These are phyloP conservation scores for Sciaenops ocellatus DNA, from an alignment of 2,797 vertebrate species.

Conservation along the genomic window DNA sequence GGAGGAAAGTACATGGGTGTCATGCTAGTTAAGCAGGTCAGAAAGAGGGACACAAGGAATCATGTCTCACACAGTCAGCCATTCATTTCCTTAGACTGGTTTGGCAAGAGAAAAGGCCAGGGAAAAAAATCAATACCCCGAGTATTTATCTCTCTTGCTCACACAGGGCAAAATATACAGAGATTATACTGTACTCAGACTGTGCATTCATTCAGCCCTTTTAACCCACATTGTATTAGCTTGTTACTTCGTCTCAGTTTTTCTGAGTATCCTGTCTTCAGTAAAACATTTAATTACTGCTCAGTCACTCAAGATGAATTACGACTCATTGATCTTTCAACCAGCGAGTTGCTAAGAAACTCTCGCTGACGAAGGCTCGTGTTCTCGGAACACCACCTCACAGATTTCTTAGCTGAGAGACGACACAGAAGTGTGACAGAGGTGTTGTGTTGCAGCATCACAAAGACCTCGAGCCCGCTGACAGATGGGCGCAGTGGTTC, in stretches of 20 bases:
- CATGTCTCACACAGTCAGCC: slow-evolving; percentile 56
- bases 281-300: slow-evolving; percentile 7
- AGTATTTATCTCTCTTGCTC: not conserved
- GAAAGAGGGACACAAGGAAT: slow-evolving; percentile 72
- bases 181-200: slow-evolving; percentile 32
- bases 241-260: not conserved
- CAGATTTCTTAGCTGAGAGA: slow-evolving; percentile 9
- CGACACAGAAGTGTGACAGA: slow-evolving; percentile 35
- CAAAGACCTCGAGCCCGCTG: slow-evolving; percentile 51
- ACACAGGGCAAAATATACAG: not conserved
- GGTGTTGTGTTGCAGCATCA: slow-evolving; percentile 55
- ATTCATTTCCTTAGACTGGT: slow-evolving; percentile 37
- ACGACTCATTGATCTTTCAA: not conserved
- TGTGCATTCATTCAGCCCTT: not conserved
- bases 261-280: slow-evolving; percentile 4
- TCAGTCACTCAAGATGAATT: slow-evolving; percentile 21
- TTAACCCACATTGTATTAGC: not conserved
- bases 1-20: slow-evolving; percentile 71
- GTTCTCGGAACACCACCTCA: slow-evolving; percentile 10
- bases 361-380: slow-evolving; percentile 1
- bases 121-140: slow-evolving; percentile 24
- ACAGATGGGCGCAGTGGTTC: slow-evolving; percentile 68
- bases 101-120: slow-evolving; percentile 31
- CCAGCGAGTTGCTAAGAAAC: slow-evolving; percentile 19
- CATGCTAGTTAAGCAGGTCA: slow-evolving; percentile 80